Evolutionary conservation across 2,113 vertebrate genomes (phyloP).

Genomic region (Marmota flaviventris): DNA sequence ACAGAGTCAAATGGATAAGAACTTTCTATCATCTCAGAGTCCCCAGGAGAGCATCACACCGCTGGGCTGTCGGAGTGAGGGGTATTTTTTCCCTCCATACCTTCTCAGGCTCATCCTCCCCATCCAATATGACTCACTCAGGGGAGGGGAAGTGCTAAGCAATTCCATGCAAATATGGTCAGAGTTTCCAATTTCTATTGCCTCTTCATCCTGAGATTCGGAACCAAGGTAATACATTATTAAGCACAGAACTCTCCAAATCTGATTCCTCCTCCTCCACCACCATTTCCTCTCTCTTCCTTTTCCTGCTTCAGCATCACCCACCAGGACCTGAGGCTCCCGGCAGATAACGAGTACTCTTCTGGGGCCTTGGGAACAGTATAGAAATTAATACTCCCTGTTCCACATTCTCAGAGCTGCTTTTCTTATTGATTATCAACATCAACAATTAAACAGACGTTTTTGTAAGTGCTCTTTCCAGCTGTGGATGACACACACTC

Average conservation of each 20-base stretch:
- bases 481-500: background rate
- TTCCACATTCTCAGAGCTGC: background rate
- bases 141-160: background rate
- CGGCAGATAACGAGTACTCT: background rate
- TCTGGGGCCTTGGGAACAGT: background rate
- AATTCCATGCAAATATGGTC: background rate
- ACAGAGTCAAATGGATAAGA: background rate
- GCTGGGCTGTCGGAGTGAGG: background rate
- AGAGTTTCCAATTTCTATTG: background rate
- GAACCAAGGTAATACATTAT: background rate
- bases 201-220: background rate
- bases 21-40: background rate
- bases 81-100: background rate
- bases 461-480: background rate
- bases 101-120: background rate
- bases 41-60: background rate
- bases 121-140: background rate
- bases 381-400: background rate
- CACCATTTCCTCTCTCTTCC: background rate
- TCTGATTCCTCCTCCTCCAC: background rate
- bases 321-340: background rate
- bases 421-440: background rate
- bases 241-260: background rate
- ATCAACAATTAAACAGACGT: conserved; percentile 26
- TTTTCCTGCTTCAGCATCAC: background rate